Evolutionary conservation across 92 coral and sea anemone species (phyloP), one percentile per base, ranked within the genome.

Genomic region (Galaxea fascicularis): DNA sequence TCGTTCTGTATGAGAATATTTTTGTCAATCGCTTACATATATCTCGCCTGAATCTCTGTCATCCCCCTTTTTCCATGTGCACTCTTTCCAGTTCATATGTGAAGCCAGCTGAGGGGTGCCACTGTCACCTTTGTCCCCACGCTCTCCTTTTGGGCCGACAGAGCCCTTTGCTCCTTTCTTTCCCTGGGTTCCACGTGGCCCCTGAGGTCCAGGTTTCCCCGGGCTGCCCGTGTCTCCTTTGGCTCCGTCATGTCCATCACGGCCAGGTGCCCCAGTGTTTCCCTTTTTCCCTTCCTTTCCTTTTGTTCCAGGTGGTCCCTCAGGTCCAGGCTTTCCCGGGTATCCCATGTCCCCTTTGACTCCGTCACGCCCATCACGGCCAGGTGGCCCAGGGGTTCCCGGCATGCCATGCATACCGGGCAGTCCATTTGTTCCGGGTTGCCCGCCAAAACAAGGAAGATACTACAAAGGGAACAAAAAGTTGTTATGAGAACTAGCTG

Each of bases 311-410:
- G 41, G 41, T 35, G 41, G 6, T 35, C 41, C 41, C 41, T 35
- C 3, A 2, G 41, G 41, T 35, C 41, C 41, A 35, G 41, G 6
- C 6, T 35, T 35, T 35, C 41, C 41, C 41, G 41, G 41, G 6
- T 2, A 2, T 2, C 41, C 41, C 41, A 35, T 35, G 41, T 35
- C 22, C 21, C 90, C 89, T 30, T 86, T 79, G 28, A 80, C 80
- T 53, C 90, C 89, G 52, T 86, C 85, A 47, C 90, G 85, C 31
- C 90, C 91, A 52, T 81, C 90, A 79, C 82, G 90, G 60, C 90
- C 90, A 87, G 86, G 90, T 49, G 86, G 77, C 53, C 87, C 90
- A 54, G 86, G 77, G 4, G 52, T 28, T 45, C 90, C 90, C 47
- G 74, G 80, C 82, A 65, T 75, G 20, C 87, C 91, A 53, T 85